Conservation (phyloP, 2,888 invertebrate genomes). For the Drosophila engyochracea region DNA sequence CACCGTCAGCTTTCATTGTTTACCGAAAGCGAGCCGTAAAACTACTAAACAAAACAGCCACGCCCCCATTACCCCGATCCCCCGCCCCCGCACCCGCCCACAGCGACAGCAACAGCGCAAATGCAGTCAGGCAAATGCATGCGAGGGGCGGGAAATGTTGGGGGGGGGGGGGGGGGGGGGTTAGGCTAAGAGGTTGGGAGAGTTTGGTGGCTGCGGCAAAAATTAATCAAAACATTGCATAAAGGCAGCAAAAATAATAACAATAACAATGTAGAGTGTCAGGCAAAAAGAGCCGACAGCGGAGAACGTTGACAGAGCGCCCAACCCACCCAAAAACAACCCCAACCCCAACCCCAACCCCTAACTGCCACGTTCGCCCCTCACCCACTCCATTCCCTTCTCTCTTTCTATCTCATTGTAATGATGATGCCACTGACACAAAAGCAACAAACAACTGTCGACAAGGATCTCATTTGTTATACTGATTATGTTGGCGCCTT, state of each 20-base stretch:
- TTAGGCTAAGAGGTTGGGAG: background rate
- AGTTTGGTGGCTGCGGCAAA: conserved; percentile 73
- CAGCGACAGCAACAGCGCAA: conserved; percentile 47
- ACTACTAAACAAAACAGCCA: conserved; percentile 78
- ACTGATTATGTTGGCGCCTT: conserved; percentile 83
- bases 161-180: conserved; percentile 1
- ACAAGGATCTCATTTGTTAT: conserved; percentile 85
- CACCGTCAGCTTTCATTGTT: conserved; percentile 75
- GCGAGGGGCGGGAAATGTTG: conserved; percentile 1
- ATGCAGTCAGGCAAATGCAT: conserved; percentile 78
- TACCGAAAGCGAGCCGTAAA: conserved; percentile 81
- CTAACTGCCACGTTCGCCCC: conserved; percentile 1
- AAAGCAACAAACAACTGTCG: conserved; percentile 83
- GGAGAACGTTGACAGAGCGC: conserved; percentile 52
- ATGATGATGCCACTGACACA: conserved; percentile 78
- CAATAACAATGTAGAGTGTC: conserved; percentile 84
- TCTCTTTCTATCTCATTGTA: conserved; percentile 34
- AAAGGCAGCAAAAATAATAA: conserved; percentile 85
- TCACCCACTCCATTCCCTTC: background rate
- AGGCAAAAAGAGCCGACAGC: conserved; percentile 71
- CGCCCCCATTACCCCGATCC: conserved; percentile 15
- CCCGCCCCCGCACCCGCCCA: background rate
- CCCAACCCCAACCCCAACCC: conserved; percentile 3
- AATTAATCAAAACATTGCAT: conserved; percentile 86
- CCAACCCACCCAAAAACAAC: conserved; percentile 3